Evolutionary conservation across 1,140 invertebrate genomes (phyloP), one percentile per base, ranked within the genome.

Genomic region (Dendrolimus punctatus): DNA sequence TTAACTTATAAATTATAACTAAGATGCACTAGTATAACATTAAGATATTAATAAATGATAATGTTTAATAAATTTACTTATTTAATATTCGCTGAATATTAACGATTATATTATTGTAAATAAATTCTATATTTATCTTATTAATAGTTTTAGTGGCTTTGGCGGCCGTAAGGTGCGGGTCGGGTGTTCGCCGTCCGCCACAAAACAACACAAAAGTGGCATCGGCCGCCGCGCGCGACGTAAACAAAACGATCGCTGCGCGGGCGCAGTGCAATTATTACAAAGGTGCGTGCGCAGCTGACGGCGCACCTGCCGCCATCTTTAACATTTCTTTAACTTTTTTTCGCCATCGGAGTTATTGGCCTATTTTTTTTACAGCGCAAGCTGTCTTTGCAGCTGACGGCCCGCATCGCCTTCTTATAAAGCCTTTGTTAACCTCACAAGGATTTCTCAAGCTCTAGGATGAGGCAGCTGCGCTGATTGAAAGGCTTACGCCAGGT

Each of bases 311-410:
- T 84, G 79, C 79, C 75, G 76, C 74, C 75, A 75, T 80, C 78
- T 84, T 80, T 80, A 73, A 69, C 72, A 76, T 80, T 83, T 80
- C 76, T 83, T 78, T 68, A 64, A 64, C 58, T 82, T 82, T 77
- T 80, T 80, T 80, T 78, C 60, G 73, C 72, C 73, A 73, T 76
- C 71, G 62, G 69, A 71, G 75, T 83, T 80, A 81, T 80, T 84
- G 76, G 80, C 80, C 80, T 84, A 84, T 84, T 84, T 51, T 83
- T 83, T 84, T 81, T 23, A 81, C 69, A 73, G 69, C 71, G 78
- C 78, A 84, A 84, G 80, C 80, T 84, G 80, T 60, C 55, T 50
- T 54, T 64, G 70, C 80, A 84, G 76, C 80, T 84, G 80, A 83
- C 77, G 68, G 70, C 51, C 64, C 65, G 49, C 51, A 55, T 59